Evolutionary conservation across 2,113 vertebrate species (phyloP).

Genomic region (Fregetta grallaria): DNA sequence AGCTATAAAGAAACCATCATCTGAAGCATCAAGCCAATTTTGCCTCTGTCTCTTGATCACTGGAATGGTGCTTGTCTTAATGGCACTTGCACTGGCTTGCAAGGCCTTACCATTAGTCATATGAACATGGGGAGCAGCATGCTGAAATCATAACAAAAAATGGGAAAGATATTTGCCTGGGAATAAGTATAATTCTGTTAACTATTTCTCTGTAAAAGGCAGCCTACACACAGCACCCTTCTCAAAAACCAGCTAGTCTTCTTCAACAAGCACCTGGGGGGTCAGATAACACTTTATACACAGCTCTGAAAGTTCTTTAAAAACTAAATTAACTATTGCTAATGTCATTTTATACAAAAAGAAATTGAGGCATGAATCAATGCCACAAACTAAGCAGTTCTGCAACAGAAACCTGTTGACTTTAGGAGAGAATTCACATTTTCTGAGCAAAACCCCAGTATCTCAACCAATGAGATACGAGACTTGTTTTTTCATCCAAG

Average conservation of each 20-base stretch:
- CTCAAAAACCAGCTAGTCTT: not conserved
- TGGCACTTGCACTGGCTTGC: constrained; percentile 65
- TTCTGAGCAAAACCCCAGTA: not conserved
- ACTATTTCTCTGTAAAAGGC: not conserved
- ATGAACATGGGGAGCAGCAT: constrained; percentile 52
- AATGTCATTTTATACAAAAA: not conserved
- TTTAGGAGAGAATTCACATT: not conserved
- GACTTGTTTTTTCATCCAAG: not conserved
- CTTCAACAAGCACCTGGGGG: not conserved
- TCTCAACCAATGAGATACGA: not conserved
- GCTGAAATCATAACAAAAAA: constrained; percentile 59
- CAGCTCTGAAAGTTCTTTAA: not conserved
- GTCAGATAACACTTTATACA: not conserved
- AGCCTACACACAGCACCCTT: not conserved
- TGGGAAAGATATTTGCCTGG: not conserved
- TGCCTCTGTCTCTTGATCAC: constrained; percentile 87
- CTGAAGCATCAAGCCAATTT: constrained; percentile 89
- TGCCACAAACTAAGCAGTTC: not conserved
- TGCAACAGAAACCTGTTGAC: not conserved
- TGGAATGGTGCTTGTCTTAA: constrained; percentile 75
- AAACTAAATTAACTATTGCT: not conserved
- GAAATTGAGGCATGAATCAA: not conserved
- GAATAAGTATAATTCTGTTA: not conserved
- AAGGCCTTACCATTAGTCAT: constrained; percentile 83
- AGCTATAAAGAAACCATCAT: constrained; percentile 91